These are phyloP conservation scores for Himalopsyche tibetana DNA, from an alignment of 2,888 invertebrate genomes.

Conservation along the genomic window DNA sequence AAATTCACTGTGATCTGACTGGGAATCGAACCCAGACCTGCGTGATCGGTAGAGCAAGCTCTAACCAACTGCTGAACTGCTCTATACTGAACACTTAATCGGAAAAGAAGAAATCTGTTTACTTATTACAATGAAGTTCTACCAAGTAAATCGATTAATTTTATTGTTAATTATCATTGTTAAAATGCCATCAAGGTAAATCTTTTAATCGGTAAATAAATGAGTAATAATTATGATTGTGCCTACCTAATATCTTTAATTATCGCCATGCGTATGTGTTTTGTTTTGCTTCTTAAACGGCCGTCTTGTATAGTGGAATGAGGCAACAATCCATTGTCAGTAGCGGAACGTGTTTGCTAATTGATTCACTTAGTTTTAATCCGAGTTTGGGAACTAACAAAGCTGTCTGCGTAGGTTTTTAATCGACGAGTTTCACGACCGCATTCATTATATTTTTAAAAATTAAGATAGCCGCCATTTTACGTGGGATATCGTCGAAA, in stretches of 20 bases:
- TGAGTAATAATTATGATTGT: not conserved
- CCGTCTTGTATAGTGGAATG: not conserved
- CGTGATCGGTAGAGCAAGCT: too few relatives aligned
- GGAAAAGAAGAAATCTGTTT: too few relatives aligned
- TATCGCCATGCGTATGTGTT: not conserved
- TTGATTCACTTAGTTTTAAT: conserved; percentile 40
- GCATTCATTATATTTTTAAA: not conserved
- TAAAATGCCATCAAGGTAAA: too few relatives aligned
- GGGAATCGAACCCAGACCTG: too few relatives aligned
- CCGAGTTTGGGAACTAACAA: conserved; percentile 35
- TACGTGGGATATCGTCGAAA: conserved; percentile 25
- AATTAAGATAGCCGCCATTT: conserved; percentile 2
- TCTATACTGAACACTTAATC: too few relatives aligned
- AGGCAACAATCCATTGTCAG: conserved; percentile 23
- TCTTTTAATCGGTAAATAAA: not conserved
- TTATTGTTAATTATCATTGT: too few relatives aligned
- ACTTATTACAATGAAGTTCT: too few relatives aligned
- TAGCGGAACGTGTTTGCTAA: conserved; percentile 11
- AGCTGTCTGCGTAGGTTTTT: conserved; percentile 16
- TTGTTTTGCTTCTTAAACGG: not conserved
- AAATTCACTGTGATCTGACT: too few relatives aligned
- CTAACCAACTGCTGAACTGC: too few relatives aligned
- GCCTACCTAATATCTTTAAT: conserved; percentile 1
- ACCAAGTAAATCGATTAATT: too few relatives aligned
- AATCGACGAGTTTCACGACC: conserved; percentile 23